Percentiles rank a stretch among this genome's conserved stretches.
phyloP scores from a whole-genome alignment of 2,797 vertebrate genomes.

The Ispidina lecontei region DNA sequence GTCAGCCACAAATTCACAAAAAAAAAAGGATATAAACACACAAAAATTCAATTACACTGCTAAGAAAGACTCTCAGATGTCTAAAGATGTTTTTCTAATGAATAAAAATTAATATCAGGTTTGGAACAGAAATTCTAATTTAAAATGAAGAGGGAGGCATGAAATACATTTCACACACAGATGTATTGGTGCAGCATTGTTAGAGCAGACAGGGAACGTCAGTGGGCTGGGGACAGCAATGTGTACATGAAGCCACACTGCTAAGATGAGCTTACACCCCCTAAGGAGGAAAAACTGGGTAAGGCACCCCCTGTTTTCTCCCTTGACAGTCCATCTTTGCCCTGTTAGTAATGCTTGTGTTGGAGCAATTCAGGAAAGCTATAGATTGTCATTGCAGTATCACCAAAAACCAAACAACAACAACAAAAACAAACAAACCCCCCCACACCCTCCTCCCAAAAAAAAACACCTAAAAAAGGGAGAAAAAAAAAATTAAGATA shows the following conservation, averaged over 20 bases:
- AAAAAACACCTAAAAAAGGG: no score
- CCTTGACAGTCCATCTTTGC: not conserved
- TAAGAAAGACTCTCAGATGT: slow-evolving; percentile 34
- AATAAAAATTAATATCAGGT: slow-evolving; percentile 30
- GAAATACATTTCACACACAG: slow-evolving; percentile 57
- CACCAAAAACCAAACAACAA: not conserved
- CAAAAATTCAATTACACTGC: slow-evolving; percentile 52
- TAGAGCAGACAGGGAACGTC: not conserved
- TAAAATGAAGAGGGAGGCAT: slow-evolving; percentile 44
- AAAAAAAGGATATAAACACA: slow-evolving; percentile 42
- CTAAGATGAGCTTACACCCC: not conserved
- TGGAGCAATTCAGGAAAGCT: not conserved
- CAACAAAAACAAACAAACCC: no score
- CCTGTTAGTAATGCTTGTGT: not conserved
- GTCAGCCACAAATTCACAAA: slow-evolving; percentile 35
- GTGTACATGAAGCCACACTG: not conserved
- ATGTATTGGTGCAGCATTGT: not conserved
- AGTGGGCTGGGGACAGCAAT: not conserved
- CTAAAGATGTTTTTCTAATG: slow-evolving; percentile 52
- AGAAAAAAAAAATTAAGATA: no score
- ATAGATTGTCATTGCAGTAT: not conserved
- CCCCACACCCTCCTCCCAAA: no score
- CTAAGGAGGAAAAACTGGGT: not conserved
- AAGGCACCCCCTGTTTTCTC: not conserved
- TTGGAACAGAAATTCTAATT: slow-evolving; percentile 54